Evolutionary conservation across 2,113 vertebrate species (phyloP).

Genomic region (Lonchura striata): DNA sequence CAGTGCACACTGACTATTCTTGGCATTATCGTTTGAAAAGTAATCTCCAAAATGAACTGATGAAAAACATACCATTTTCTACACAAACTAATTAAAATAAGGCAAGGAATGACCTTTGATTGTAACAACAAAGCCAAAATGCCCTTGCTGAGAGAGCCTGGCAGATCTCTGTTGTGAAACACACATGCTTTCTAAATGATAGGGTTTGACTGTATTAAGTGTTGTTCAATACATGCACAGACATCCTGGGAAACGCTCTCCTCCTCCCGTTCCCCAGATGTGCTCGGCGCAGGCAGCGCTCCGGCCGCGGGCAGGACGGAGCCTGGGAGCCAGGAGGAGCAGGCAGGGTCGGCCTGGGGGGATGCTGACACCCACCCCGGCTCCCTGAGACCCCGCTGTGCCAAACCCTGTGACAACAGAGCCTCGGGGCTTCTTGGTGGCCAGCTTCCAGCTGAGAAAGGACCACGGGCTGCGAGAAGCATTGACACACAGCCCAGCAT

Average conservation of each 20-base stretch:
- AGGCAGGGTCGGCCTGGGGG: neutral
- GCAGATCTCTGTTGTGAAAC: slow-evolving; percentile 61
- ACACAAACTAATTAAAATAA: slow-evolving; percentile 85
- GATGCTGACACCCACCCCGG: neutral
- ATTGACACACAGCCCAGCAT: neutral
- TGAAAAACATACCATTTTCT: slow-evolving; percentile 85
- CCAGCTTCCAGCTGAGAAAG: neutral
- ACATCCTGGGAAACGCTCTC: neutral
- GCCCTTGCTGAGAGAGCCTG: slow-evolving; percentile 75
- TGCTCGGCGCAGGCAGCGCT: neutral
- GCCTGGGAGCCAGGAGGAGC: neutral
- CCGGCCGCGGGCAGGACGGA: neutral
- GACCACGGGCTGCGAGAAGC: neutral
- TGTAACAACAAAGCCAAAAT: slow-evolving; percentile 77
- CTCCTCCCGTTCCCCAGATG: neutral
- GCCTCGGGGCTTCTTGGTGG: neutral
- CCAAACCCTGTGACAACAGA: neutral
- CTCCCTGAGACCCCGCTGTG: neutral
- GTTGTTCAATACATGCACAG: neutral
- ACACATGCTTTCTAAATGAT: slow-evolving; percentile 51
- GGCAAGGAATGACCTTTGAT: slow-evolving; percentile 81
- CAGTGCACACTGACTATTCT: slow-evolving; percentile 75
- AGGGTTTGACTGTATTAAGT: slow-evolving; percentile 46
- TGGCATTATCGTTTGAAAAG: slow-evolving; percentile 83
- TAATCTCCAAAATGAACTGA: slow-evolving; percentile 85